Conservation (phyloP, 1,140 invertebrate species). For the Drosophila varians region DNA sequence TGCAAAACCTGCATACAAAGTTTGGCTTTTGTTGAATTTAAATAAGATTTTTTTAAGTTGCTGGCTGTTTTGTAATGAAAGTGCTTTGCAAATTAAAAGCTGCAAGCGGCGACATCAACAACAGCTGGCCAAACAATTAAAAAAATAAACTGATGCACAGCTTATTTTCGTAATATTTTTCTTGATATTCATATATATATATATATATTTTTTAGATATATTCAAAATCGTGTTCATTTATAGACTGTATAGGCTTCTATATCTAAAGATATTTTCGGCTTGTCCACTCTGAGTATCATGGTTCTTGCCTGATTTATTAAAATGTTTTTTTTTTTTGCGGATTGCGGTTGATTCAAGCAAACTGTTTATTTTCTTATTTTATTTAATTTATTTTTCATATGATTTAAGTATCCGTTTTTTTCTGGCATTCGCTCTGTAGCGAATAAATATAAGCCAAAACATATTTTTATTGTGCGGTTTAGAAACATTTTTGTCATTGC, state of each 20-base stretch:
- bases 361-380: conserved; percentile 43
- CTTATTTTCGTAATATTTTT: conserved; percentile 25
- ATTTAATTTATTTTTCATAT: conserved; percentile 51
- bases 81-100: conserved; percentile 1
- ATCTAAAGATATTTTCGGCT: conserved; percentile 35
- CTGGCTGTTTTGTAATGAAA: not conserved
- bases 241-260: conserved; percentile 32
- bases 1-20: not conserved
- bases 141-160: conserved; percentile 3
- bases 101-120: conserved; percentile 1
- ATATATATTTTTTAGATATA: conserved; percentile 1
- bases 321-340: conserved; percentile 48
- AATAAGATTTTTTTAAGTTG: not conserved
- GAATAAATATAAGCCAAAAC: conserved; percentile 1
- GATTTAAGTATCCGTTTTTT: conserved; percentile 46
- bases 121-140: conserved; percentile 40
- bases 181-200: not conserved
- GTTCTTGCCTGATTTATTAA: conserved; percentile 48
- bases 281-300: conserved; percentile 30
- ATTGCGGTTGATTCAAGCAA: conserved; percentile 10
- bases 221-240: conserved; percentile 29
- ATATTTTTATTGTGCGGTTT: conserved; percentile 35
- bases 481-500: conserved; percentile 50
- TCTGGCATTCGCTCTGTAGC: not conserved
- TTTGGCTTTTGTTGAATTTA: not conserved